Conservation (phyloP, 2,113 vertebrate genomes). For the Caloenas nicobarica region DNA sequence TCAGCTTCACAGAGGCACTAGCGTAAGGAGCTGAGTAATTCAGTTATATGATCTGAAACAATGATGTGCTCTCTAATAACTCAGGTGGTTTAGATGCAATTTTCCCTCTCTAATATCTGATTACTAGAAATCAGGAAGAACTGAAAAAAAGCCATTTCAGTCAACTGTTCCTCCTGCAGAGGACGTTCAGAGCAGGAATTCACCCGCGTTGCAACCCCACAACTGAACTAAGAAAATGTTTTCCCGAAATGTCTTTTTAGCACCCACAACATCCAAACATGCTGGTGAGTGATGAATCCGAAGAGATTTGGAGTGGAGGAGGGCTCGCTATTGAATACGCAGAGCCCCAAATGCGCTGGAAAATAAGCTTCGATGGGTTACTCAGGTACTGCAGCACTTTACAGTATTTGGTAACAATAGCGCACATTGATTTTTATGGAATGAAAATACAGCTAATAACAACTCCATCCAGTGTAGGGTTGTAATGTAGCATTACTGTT, state of each 20-base stretch:
- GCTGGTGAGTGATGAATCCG: constrained; percentile 55
- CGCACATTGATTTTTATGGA: neutral
- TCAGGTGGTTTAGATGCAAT: neutral
- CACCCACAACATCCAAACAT: constrained; percentile 70
- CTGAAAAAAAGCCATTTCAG: neutral
- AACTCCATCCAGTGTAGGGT: neutral
- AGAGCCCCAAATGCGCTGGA: constrained; percentile 31
- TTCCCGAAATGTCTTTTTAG: constrained; percentile 15
- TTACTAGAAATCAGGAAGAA: neutral
- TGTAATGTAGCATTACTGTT: fast-evolving
- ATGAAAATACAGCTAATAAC: neutral
- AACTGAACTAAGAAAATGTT: neutral
- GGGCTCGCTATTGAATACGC: constrained; percentile 52
- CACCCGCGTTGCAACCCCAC: fast-evolving
- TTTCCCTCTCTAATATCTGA: neutral
- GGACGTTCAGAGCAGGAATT: neutral
- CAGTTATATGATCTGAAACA: neutral
- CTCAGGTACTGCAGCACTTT: constrained; percentile 42
- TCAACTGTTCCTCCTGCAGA: neutral
- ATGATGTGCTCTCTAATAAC: neutral
- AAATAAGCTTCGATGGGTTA: constrained; percentile 48
- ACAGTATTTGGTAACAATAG: neutral
- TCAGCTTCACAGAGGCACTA: neutral
- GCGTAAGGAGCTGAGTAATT: neutral
- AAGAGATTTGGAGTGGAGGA: constrained; percentile 54